Evolutionary conservation across 2,888 invertebrate species (phyloP), one percentile per base, ranked within the genome.

Genomic region (Drosophila nr. medialis): DNA sequence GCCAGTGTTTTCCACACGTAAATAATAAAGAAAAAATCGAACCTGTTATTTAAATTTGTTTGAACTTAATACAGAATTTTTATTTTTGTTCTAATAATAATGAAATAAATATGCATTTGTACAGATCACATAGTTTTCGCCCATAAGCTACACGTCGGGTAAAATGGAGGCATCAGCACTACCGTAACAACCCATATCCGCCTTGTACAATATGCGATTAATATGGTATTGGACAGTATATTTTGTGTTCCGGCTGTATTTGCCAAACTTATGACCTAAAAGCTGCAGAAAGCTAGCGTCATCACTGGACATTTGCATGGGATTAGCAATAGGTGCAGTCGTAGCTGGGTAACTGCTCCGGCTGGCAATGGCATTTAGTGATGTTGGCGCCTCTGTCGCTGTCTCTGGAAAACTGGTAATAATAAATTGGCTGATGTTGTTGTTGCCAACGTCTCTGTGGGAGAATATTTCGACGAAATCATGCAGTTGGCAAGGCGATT

Each of bases 111-210:
- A 58, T 32, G 21, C 2, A 45, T 45, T 32, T 45, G 32, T 30
- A 21, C 42, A 24, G 11, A 18, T 34, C 13, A 58, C 32, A 11
- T 7, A 24, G 18, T 18, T 42, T 21, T 21, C 2, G 21, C 6
- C n/a, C 15, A 4, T 24, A 18, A 48, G 10, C 8, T n/a, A 36
- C 15, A 29, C n/a, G 6, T 80, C 74, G 11, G 64, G 51, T 4
- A 69, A 15, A 8, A 68, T 70, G 18, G 71, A 60, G 8, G 56
- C 36, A 36, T 83, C 71, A n/a, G 38, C 42, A n/a, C 69, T 66
- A 15, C 83, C 74, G 5, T 72, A 83, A 30, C 61, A 58, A 1
- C 83, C 83, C 86, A 83, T 86, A 40, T 83, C 83, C 42, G 84
- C 86, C 58, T 72, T 83, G 29, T 75, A 83, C 4, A 83, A 30